Evolutionary conservation across 2,888 invertebrate genomes (phyloP).

Genomic region (Cerastis rubricosa): DNA sequence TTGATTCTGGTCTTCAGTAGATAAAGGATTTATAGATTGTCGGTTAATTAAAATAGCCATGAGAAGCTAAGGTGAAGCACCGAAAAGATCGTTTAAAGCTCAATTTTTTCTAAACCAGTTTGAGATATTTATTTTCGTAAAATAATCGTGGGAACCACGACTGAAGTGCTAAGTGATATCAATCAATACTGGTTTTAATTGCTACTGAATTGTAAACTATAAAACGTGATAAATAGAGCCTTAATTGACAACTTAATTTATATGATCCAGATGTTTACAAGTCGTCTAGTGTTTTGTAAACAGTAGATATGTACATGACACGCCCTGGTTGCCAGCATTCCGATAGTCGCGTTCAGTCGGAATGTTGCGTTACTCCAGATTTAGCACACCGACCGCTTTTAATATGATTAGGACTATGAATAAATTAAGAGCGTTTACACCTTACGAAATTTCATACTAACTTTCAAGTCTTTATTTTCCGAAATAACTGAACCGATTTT

Average conservation of each 20-base stretch:
- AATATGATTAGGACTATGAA: constrained; percentile 47
- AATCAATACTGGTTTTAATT: constrained; percentile 4
- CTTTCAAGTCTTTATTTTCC: no score
- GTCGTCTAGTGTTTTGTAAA: constrained; percentile 49
- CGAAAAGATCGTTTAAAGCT: constrained; percentile 11
- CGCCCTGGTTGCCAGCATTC: constrained; percentile 61
- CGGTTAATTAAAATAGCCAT: neutral
- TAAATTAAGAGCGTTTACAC: constrained; percentile 47
- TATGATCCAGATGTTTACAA: constrained; percentile 41
- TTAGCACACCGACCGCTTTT: constrained; percentile 42
- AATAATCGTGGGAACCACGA: constrained; percentile 17
- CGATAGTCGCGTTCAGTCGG: constrained; percentile 48
- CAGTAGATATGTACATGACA: constrained; percentile 48
- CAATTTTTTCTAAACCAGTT: constrained; percentile 3
- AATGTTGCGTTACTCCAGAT: constrained; percentile 54
- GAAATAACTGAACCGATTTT: no score
- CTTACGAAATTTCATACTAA: no score
- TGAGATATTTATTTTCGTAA: neutral
- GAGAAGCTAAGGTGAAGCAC: constrained; percentile 14
- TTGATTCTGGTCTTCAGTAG: neutral
- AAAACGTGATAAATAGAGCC: constrained; percentile 9
- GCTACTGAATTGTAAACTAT: constrained; percentile 26
- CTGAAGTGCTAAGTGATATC: constrained; percentile 4
- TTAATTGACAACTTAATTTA: constrained; percentile 52
- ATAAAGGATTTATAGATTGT: neutral